Percentiles rank a stretch among this genome's conserved stretches.
phyloP scores from a whole-genome alignment of 1,140 invertebrate genomes.

The Macrocentrus cingulum region DNA sequence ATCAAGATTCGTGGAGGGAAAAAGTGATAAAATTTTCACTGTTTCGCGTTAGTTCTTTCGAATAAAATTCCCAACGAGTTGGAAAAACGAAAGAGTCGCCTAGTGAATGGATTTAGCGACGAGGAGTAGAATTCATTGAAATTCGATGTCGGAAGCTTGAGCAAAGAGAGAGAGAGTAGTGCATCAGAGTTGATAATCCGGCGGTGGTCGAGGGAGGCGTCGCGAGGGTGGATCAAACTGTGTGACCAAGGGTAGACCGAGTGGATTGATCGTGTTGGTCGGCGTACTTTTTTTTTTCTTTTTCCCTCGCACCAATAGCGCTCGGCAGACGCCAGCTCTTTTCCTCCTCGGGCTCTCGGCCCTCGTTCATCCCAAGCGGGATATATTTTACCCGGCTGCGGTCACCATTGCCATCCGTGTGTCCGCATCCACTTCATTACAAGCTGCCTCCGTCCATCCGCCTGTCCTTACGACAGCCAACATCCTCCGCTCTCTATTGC shows the following conservation, averaged over 20 bases:
- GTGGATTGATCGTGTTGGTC: conserved; percentile 32
- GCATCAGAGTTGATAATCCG: conserved; percentile 24
- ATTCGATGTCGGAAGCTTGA: background rate
- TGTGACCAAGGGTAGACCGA: conserved; percentile 25
- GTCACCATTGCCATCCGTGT: conserved; percentile 13
- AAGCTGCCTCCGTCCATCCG: conserved; percentile 14
- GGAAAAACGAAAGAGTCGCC: too few species aligned
- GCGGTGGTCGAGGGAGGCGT: conserved; percentile 15
- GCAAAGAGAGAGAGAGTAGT: background rate
- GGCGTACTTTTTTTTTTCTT: conserved; percentile 7
- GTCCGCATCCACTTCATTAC: conserved; percentile 32
- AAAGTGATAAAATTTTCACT: too few species aligned
- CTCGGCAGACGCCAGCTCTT: background rate
- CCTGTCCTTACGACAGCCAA: background rate
- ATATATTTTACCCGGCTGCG: conserved; percentile 11
- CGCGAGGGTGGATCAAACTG: conserved; percentile 29
- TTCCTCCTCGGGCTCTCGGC: background rate
- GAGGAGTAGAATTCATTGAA: conserved; percentile 3
- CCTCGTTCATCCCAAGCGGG: background rate
- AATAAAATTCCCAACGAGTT: too few species aligned
- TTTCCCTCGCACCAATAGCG: background rate
- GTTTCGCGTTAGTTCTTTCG: too few species aligned
- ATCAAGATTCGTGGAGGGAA: too few species aligned
- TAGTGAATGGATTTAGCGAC: background rate
- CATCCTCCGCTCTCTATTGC: conserved; percentile 3